Evolutionary conservation across 2,113 vertebrate species (phyloP), one percentile per base, ranked within the genome.

Genomic region (Bos indicus): DNA sequence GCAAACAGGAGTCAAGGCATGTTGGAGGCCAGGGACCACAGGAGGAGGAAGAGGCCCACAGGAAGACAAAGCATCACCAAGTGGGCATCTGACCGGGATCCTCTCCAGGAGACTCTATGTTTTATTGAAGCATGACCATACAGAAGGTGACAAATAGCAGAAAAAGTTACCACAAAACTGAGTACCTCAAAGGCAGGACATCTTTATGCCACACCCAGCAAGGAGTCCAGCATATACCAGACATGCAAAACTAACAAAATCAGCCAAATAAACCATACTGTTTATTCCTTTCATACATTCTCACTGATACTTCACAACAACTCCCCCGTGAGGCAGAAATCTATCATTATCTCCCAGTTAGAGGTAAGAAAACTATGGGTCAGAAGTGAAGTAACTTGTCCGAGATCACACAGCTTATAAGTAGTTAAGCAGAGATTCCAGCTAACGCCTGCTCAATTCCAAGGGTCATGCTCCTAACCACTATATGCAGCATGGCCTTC

Each of bases 321-420:
- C 23, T 85, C 25, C 62, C 43, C 28, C 33, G 1, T 46, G 6
- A 94, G 60, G 25, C 6, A 60, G 46, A 60, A 40, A 3, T 40
- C 81, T 88, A 88, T 13, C 19, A 96, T 67, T 82, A 94, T 84
- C 94, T 25, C 43, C n/a, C 43, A 80, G 60, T 92, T 60, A 80
- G 25, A 84, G 62, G 3, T 46, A 87, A 91, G 83, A 89, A 94
- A 94, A 94, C 51, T 36, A 71, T 74, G 19, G 19, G n/a, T 64
- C 87, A 88, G 59, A 94, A 92, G 83, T 52, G 43, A 94, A 91
- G n/a, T 80, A 94, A 94, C 30, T 88, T 77, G 19, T 77, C 74
- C 77, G 64, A 57, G 15, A 23, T 83, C 56, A 77, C 85, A 94
- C 14, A 94, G 30, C 28, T 48, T 89, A 0, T 88, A 89, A 62